phyloP scores from a whole-genome alignment of 2,888 invertebrate species.

The Stenotaenia linearis region DNA sequence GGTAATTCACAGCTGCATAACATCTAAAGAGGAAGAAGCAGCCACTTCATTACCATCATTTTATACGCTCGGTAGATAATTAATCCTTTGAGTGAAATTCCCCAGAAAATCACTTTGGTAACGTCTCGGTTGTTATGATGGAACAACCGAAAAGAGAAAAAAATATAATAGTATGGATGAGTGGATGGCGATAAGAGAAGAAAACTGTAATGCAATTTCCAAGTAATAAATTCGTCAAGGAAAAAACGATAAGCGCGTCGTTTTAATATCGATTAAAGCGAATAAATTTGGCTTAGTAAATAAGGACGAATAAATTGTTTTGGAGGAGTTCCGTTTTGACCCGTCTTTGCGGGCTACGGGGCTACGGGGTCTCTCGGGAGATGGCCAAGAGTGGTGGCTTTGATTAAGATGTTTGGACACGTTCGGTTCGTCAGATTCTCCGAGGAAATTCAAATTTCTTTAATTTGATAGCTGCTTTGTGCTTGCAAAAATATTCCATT shows the following conservation, averaged over 20 bases:
- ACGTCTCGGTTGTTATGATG: conserved; percentile 19
- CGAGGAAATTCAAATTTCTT: not conserved
- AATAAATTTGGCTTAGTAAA: not conserved
- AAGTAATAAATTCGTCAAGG: not conserved
- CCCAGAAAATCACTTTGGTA: conserved; percentile 24
- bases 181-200: conserved; percentile 4
- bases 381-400: too few species aligned
- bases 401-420: not conserved
- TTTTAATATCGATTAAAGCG: not conserved
- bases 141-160: not conserved
- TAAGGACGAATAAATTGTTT: too few species aligned
- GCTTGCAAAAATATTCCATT: not conserved
- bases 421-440: not conserved
- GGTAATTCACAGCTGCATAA: conserved; percentile 21
- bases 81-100: conserved; percentile 26
- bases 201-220: conserved; percentile 7
- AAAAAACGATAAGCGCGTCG: not conserved
- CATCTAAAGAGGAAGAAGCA: conserved; percentile 20
- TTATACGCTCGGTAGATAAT: conserved; percentile 23
- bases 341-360: too few species aligned
- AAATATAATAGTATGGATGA: not conserved
- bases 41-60: conserved; percentile 26
- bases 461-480: not conserved
- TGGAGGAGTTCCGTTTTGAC: too few species aligned
- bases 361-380: too few species aligned